A percentile compares a stretch with the other conserved stretches of the same genome.
Evolutionary conservation across 2,888 invertebrate genomes (phyloP).

Genomic region (Chymomyza procnemis): DNA sequence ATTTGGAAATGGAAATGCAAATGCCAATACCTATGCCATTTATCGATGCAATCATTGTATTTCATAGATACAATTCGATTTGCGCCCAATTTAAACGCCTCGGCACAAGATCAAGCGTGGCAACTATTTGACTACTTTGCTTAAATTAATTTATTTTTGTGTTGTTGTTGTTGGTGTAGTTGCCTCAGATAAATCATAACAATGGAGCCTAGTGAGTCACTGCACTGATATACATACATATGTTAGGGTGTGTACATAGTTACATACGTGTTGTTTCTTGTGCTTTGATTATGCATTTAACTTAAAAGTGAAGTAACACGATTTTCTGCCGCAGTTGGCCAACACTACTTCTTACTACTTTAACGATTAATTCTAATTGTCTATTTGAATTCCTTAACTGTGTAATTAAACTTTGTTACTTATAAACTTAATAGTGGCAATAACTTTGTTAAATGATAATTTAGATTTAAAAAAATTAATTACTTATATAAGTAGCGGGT

Average conservation of each 20-base stretch:
- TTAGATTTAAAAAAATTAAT: no score
- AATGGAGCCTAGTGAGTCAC: not conserved
- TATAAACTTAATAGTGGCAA: no score
- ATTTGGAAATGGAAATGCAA: constrained; percentile 45
- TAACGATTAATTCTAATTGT: not conserved
- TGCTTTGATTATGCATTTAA: not conserved
- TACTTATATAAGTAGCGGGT: no score
- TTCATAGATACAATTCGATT: constrained; percentile 62
- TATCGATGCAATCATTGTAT: constrained; percentile 24
- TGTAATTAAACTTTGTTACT: no score
- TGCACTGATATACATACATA: not conserved
- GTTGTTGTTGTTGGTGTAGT: not conserved
- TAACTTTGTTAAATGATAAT: no score
- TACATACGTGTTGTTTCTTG: not conserved
- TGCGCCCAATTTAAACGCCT: constrained; percentile 73
- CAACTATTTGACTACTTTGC: constrained; percentile 39
- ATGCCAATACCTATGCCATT: constrained; percentile 40
- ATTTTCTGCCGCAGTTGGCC: not conserved
- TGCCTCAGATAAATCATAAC: not conserved
- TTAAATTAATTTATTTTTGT: not conserved
- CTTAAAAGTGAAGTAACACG: not conserved
- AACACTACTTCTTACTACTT: not conserved
- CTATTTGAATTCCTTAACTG: no score
- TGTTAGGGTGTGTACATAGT: not conserved
- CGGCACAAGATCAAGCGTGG: constrained; percentile 10